A percentile compares a stretch with the other conserved stretches of the same genome.
These are phyloP conservation scores for Achatina immaculata DNA, from an alignment of 1,140 invertebrate species.

Conservation along the genomic window DNA sequence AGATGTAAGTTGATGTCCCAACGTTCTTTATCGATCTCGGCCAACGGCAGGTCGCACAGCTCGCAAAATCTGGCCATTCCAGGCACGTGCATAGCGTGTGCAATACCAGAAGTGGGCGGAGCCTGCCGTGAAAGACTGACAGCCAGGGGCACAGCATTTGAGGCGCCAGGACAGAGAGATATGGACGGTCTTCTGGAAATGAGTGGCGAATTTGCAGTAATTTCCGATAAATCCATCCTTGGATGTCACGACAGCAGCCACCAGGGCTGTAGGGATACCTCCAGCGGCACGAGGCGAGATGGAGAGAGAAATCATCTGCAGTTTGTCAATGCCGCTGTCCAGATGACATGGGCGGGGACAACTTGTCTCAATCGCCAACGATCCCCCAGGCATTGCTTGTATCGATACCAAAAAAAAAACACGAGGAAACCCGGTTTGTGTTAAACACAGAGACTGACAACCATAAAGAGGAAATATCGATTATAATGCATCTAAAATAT, in stretches of 20 bases:
- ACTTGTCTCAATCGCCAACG: constrained; percentile 17
- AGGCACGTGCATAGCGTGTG: constrained; percentile 19
- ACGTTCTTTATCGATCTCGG: constrained; percentile 8
- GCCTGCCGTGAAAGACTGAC: constrained; percentile 9
- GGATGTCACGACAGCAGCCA: constrained; percentile 3
- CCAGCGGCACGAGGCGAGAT: constrained; percentile 11
- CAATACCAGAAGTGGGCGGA: constrained; percentile 28
- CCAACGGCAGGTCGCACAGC: not conserved
- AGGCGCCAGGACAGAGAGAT: not conserved
- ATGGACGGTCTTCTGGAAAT: not conserved
- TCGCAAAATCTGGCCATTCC: not conserved
- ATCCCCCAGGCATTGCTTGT: not conserved
- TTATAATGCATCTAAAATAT: too few relatives aligned
- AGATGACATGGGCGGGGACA: constrained; percentile 22
- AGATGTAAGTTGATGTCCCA: too few relatives aligned
- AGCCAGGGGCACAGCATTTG: not conserved
- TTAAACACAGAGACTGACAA: too few relatives aligned
- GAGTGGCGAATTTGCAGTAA: constrained; percentile 28
- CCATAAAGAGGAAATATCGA: too few relatives aligned
- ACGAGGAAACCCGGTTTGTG: too few relatives aligned
- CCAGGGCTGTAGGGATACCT: not conserved
- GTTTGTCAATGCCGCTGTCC: constrained; percentile 27
- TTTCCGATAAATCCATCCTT: constrained; percentile 29
- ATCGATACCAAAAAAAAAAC: too few relatives aligned
- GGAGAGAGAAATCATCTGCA: constrained; percentile 26